A percentile compares a stretch with the other conserved stretches of the same genome.
These are phyloP conservation scores for Eristalinus aeneus DNA, from an alignment of 2,888 invertebrate species.

Conservation along the genomic window DNA sequence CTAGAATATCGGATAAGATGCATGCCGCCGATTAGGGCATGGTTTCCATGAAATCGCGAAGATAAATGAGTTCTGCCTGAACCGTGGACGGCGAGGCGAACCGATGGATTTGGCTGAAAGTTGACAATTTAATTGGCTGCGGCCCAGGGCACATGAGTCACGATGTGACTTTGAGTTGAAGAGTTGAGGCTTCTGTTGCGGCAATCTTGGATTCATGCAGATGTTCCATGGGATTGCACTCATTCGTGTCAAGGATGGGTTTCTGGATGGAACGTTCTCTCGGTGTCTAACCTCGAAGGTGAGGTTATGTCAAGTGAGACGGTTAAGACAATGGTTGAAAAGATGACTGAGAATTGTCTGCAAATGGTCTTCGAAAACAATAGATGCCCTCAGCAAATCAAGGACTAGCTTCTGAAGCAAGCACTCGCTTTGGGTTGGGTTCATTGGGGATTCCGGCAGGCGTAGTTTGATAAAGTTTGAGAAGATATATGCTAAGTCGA, in stretches of 20 bases:
- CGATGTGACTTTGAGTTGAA: neutral
- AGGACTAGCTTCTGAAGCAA: too few species aligned
- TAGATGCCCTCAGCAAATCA: too few species aligned
- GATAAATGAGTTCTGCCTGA: constrained; percentile 28
- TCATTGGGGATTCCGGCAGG: too few species aligned
- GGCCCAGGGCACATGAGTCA: constrained; percentile 14
- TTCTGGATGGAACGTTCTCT: too few species aligned
- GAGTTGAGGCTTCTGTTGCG: neutral
- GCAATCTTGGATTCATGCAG: neutral
- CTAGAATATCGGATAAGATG: constrained; percentile 49
- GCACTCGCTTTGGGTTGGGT: too few species aligned
- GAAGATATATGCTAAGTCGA: too few species aligned
- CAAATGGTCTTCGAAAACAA: too few species aligned
- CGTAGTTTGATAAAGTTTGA: too few species aligned
- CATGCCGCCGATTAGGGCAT: constrained; percentile 13
- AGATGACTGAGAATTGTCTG: too few species aligned
- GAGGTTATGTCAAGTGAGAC: too few species aligned
- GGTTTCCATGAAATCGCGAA: constrained; percentile 33
- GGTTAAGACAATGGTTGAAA: too few species aligned
- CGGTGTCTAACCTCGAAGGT: too few species aligned
- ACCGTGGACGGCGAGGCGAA: neutral
- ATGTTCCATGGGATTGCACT: neutral
- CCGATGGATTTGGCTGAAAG: neutral
- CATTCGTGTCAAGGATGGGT: neutral
- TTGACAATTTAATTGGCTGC: constrained; percentile 45